Conservation (phyloP, 1,140 invertebrate genomes). For the Eurosta solidaginis region DNA sequence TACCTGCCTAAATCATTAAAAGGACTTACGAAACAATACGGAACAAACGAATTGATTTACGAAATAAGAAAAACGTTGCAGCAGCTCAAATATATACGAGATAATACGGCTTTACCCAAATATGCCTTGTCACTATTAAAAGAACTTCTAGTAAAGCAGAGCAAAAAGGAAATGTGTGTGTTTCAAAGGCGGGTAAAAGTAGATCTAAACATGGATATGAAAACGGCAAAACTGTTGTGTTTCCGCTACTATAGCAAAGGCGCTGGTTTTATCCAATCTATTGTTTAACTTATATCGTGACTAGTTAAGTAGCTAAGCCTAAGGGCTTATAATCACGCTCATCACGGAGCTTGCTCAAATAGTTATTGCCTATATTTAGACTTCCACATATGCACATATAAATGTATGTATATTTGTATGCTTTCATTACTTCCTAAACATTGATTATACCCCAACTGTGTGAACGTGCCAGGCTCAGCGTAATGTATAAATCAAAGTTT, state of each 20-base stretch:
- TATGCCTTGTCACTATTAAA: neutral
- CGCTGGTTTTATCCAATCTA: neutral
- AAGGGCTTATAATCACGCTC: neutral
- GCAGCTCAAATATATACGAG: neutral
- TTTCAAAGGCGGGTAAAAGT: neutral
- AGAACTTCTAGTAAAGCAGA: neutral
- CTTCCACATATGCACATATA: neutral
- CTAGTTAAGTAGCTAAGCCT: neutral
- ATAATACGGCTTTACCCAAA: neutral
- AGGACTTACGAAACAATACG: too few species aligned
- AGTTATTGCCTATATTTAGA: neutral
- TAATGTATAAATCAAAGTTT: slow-evolving; percentile 8
- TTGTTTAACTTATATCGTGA: neutral
- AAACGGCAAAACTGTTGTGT: neutral
- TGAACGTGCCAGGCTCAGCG: neutral
- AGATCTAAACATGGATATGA: neutral
- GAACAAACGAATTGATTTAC: too few species aligned
- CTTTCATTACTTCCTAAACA: neutral
- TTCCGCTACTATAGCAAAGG: neutral
- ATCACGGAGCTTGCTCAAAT: neutral
- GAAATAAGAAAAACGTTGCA: too few species aligned
- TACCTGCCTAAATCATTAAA: too few species aligned
- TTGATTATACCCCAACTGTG: neutral
- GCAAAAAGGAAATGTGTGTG: neutral
- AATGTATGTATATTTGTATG: neutral